Percentiles rank a stretch among this genome's conserved stretches.
Evolutionary conservation across 1,140 invertebrate genomes (phyloP).

Genomic region (Drosophila grimshawi): DNA sequence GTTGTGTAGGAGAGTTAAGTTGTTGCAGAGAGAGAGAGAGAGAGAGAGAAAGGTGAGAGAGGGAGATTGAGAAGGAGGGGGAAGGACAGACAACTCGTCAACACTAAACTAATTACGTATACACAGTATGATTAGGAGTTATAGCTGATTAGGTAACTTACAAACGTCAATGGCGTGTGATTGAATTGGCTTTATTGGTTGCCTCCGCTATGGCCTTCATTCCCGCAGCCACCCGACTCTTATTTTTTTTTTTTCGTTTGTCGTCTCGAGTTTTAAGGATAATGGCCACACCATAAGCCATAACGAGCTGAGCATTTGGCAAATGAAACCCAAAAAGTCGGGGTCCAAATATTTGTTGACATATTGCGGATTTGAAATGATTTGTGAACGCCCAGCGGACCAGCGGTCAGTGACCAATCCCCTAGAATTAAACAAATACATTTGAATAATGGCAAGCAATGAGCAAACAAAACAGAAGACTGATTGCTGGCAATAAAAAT

Average conservation of each 20-base stretch:
- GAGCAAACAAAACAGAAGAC: constrained; percentile 81
- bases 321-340: constrained; percentile 20
- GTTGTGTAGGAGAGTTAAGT: background rate
- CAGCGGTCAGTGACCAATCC: constrained; percentile 29
- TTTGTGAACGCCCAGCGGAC: constrained; percentile 61
- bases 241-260: background rate
- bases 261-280: constrained; percentile 4
- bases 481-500: constrained; percentile 81
- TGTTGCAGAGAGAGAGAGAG: constrained; percentile 7
- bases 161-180: constrained; percentile 14
- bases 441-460: constrained; percentile 80
- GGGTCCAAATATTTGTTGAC: constrained; percentile 72
- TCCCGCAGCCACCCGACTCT: background rate
- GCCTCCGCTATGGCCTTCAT: background rate
- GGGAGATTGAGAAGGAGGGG: background rate
- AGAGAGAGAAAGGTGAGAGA: background rate
- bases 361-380: constrained; percentile 83
- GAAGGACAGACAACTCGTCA: constrained; percentile 33
- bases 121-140: constrained; percentile 76
- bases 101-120: constrained; percentile 72
- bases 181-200: constrained; percentile 5
- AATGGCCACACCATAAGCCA: constrained; percentile 54
- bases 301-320: constrained; percentile 60
- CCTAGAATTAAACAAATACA: constrained; percentile 80
- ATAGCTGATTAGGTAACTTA: constrained; percentile 56